Evolutionary conservation across 2,888 invertebrate genomes (phyloP).

Genomic region (Leptura quadrifasciata): DNA sequence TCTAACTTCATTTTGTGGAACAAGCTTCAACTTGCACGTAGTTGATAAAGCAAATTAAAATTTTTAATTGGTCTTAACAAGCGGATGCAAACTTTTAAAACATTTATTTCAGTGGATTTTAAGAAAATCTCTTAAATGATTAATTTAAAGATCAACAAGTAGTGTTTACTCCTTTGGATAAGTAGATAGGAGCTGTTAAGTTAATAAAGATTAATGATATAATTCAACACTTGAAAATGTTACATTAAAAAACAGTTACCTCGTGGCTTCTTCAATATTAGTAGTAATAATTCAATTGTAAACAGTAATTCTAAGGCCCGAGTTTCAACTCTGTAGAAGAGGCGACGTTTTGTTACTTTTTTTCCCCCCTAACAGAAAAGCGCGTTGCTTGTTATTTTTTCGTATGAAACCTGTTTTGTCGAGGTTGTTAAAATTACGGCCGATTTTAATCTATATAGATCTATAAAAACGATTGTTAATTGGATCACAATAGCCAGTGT

Average conservation of each 20-base stretch:
- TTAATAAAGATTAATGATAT: conserved; percentile 26
- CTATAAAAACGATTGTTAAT: conserved; percentile 49
- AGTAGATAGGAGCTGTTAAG: conserved; percentile 12
- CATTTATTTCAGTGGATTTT: conserved; percentile 51
- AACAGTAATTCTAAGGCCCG: background rate
- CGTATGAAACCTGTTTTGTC: background rate
- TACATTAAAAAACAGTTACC: conserved; percentile 12
- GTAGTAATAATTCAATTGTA: background rate
- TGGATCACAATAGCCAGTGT: conserved; percentile 48
- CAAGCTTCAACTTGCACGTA: conserved; percentile 23
- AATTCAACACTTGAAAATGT: conserved; percentile 23
- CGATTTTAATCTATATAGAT: conserved; percentile 50
- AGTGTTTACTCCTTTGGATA: conserved; percentile 24
- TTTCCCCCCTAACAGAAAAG: background rate
- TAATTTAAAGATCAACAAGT: conserved; percentile 45
- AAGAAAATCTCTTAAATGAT: conserved; percentile 54
- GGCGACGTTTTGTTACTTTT: background rate
- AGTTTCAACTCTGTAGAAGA: background rate
- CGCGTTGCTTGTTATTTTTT: background rate
- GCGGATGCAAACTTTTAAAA: conserved; percentile 44
- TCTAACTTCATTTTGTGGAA: background rate
- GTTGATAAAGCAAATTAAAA: conserved; percentile 33
- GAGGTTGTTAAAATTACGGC: background rate
- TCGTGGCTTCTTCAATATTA: background rate
- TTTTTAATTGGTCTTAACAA: conserved; percentile 53